Conservation (phyloP, 2,888 invertebrate species). For the Gnatocerus cornutus region DNA sequence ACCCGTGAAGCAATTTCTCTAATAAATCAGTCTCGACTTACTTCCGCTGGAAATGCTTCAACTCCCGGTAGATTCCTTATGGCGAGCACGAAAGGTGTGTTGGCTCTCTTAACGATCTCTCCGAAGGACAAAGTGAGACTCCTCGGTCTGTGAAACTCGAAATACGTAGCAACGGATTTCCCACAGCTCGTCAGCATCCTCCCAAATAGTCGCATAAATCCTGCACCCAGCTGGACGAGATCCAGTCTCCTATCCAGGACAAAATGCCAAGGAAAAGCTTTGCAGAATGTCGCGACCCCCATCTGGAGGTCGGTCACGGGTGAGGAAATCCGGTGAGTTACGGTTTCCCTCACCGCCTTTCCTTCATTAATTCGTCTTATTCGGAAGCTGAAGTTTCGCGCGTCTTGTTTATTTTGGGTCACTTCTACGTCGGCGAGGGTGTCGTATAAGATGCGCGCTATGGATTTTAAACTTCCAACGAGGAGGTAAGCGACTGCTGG, state of each 20-base stretch:
- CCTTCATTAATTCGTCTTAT: conserved; percentile 67
- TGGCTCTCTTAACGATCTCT: conserved; percentile 87
- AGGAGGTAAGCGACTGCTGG: conserved; percentile 86
- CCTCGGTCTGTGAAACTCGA: conserved; percentile 85
- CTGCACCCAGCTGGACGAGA: conserved; percentile 90
- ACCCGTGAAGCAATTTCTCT: not conserved
- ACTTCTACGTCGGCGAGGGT: conserved; percentile 78
- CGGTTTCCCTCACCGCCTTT: conserved; percentile 62
- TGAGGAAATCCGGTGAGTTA: conserved; percentile 69
- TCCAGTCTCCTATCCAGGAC: conserved; percentile 89
- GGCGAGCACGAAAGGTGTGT: conserved; percentile 89
- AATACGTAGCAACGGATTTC: conserved; percentile 83
- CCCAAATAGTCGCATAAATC: conserved; percentile 89
- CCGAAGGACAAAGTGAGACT: conserved; percentile 85
- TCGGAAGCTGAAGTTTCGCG: conserved; percentile 75
- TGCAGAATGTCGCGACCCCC: conserved; percentile 90
- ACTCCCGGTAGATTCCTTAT: conserved; percentile 76
- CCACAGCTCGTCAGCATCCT: conserved; percentile 80
- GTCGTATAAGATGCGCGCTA: conserved; percentile 82
- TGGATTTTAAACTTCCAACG: conserved; percentile 84
- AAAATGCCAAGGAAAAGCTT: conserved; percentile 99
- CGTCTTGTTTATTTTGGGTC: conserved; percentile 76
- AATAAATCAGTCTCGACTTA: conserved; percentile 66
- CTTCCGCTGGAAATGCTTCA: conserved; percentile 79
- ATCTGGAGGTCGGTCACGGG: conserved; percentile 75